These are phyloP conservation scores for Branchinecta sandiegonensis DNA, from an alignment of 2,888 invertebrate species.

Conservation along the genomic window DNA sequence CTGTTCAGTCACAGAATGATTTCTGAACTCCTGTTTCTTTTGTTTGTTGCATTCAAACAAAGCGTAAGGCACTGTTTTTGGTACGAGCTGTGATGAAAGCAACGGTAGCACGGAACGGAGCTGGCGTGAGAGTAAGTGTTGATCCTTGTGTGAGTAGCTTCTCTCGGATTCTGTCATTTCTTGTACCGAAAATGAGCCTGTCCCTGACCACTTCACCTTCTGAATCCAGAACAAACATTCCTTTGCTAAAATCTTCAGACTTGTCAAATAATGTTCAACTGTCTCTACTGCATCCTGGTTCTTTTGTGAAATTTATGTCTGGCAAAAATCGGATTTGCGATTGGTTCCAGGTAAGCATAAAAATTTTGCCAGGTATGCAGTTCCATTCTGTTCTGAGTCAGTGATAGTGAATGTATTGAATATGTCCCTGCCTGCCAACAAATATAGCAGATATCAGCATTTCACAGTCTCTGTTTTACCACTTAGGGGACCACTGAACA, in stretches of 20 bases:
- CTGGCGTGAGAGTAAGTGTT: not conserved
- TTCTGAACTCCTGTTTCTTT: too few relatives aligned
- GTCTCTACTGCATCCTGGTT: not conserved
- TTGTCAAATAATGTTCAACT: not conserved
- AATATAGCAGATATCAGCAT: not conserved
- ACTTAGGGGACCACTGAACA: not conserved
- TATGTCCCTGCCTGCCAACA: not conserved
- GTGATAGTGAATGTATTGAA: not conserved
- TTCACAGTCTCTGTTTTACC: not conserved
- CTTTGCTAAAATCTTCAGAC: constrained; percentile 2
- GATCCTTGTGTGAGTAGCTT: constrained; percentile 7
- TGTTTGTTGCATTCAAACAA: too few relatives aligned
- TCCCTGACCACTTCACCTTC: not conserved
- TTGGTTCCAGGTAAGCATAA: not conserved
- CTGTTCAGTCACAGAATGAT: too few relatives aligned
- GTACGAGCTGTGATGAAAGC: too few relatives aligned
- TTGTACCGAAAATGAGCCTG: not conserved
- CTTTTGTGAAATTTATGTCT: not conserved
- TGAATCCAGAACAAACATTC: not conserved
- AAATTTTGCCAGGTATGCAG: not conserved
- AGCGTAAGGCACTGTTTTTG: too few relatives aligned
- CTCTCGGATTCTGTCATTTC: constrained; percentile 13
- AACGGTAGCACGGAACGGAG: not conserved
- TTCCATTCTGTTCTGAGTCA: not conserved
- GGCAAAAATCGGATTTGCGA: not conserved